Evolutionary conservation across 2,888 invertebrate genomes (phyloP).

Genomic region (Eulithis prunata): DNA sequence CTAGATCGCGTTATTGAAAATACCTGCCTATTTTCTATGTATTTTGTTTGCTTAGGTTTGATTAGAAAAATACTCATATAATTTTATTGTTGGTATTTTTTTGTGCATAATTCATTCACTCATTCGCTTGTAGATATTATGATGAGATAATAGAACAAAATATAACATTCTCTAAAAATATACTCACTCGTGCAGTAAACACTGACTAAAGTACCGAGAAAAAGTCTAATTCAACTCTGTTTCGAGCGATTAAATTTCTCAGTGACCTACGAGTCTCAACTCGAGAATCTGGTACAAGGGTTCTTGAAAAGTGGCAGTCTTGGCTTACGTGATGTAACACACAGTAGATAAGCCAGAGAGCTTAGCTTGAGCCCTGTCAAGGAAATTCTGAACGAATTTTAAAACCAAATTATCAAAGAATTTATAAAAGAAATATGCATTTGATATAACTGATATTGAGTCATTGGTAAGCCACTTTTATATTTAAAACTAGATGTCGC

Average conservation of each 20-base stretch:
- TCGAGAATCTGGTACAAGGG: slow-evolving; percentile 36
- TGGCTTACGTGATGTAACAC: slow-evolving; percentile 36
- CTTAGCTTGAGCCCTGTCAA: slow-evolving; percentile 31
- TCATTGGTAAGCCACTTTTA: too few relatives aligned
- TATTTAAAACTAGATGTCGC: too few relatives aligned
- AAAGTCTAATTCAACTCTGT: slow-evolving; percentile 9
- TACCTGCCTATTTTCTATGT: slow-evolving; percentile 12
- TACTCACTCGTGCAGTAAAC: background rate
- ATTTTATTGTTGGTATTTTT: too few relatives aligned
- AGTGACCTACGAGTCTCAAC: slow-evolving; percentile 29
- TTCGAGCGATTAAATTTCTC: slow-evolving; percentile 20
- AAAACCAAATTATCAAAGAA: background rate
- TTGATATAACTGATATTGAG: too few relatives aligned
- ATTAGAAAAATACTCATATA: background rate
- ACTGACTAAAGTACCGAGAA: background rate
- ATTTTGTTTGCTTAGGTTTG: slow-evolving; percentile 1
- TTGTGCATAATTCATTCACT: too few relatives aligned
- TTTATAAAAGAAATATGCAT: background rate
- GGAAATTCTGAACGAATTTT: slow-evolving; percentile 19
- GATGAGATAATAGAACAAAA: too few relatives aligned
- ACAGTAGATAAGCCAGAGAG: slow-evolving; percentile 32
- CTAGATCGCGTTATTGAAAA: slow-evolving; percentile 25
- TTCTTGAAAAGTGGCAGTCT: slow-evolving; percentile 36
- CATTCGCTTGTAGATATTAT: too few relatives aligned
- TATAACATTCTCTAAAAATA: too few relatives aligned